Conservation (phyloP, 2,113 vertebrate species). For the Thamnaconus septentrionalis region DNA sequence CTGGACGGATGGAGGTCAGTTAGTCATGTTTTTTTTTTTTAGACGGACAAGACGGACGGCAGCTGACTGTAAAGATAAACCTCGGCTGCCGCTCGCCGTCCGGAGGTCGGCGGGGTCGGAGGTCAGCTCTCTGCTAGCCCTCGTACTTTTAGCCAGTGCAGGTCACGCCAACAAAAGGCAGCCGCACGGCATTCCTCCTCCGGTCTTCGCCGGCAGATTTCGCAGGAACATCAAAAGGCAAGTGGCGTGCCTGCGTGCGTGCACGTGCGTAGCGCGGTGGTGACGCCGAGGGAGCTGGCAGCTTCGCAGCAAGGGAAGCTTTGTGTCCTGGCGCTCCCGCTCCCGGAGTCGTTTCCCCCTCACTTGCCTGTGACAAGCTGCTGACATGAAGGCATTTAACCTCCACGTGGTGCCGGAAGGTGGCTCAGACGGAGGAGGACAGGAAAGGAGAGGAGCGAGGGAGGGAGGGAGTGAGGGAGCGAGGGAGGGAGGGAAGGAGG, state of each 20-base stretch:
- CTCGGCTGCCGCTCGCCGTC: constrained; percentile 40
- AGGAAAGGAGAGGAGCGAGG: constrained; percentile 9
- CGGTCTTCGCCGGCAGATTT: neutral
- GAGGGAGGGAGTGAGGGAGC: constrained; percentile 9
- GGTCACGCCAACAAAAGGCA: constrained; percentile 12
- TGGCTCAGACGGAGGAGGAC: constrained; percentile 17
- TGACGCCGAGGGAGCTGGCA: constrained; percentile 11
- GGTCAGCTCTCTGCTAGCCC: constrained; percentile 48
- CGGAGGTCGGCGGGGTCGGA: constrained; percentile 47
- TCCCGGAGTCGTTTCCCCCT: constrained; percentile 45
- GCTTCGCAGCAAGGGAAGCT: constrained; percentile 19
- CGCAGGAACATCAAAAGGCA: neutral
- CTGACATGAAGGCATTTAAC: constrained; percentile 51
- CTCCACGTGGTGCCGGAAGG: constrained; percentile 29
- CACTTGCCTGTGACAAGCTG: constrained; percentile 49
- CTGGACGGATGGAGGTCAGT: constrained; percentile 42
- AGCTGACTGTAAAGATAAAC: constrained; percentile 66
- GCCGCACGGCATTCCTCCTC: constrained; percentile 7
- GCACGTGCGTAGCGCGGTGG: neutral
- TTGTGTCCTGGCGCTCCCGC: constrained; percentile 14
- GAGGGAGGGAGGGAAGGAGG: neutral
- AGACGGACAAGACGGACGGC: constrained; percentile 44
- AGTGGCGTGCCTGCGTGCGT: no score
- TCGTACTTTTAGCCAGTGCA: constrained; percentile 14
- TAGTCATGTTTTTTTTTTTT: constrained; percentile 55